phyloP scores from a whole-genome alignment of 2,113 vertebrate genomes.

The Scortum barcoo region DNA sequence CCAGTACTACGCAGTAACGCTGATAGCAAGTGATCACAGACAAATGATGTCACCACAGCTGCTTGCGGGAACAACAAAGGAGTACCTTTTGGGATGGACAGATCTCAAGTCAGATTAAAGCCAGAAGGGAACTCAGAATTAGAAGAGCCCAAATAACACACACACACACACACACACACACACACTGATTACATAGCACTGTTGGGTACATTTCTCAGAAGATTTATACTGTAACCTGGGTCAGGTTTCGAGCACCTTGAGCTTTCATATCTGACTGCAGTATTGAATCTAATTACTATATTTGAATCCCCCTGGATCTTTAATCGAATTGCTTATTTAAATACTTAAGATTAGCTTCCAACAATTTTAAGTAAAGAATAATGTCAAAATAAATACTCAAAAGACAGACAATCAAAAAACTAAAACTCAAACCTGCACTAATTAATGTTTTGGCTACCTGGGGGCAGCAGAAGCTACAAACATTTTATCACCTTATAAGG shows the following conservation, averaged over 20 bases:
- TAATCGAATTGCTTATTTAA: neutral
- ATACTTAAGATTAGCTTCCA: neutral
- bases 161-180: neutral
- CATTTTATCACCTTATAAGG: neutral
- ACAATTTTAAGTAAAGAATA: neutral
- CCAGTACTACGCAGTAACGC: slow-evolving; percentile 62
- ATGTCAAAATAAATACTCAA: neutral
- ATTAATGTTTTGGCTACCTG: slow-evolving; percentile 10
- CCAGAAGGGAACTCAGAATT: slow-evolving; percentile 51
- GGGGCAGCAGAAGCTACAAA: neutral
- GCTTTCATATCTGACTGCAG: neutral
- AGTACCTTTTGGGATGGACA: slow-evolving; percentile 71
- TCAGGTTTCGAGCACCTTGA: neutral
- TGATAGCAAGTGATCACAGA: slow-evolving; percentile 81
- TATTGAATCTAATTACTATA: neutral
- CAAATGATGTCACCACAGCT: slow-evolving; percentile 83
- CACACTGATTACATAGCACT: slow-evolving; percentile 32
- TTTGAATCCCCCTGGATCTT: neutral
- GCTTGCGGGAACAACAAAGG: slow-evolving; percentile 80
- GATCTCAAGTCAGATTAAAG: slow-evolving; percentile 77
- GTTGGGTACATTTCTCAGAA: slow-evolving; percentile 16
- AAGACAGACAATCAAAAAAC: neutral
- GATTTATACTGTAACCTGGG: neutral
- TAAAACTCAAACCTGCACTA: neutral
- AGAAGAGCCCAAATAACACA: slow-evolving; percentile 40